Evolutionary conservation across 2,888 invertebrate species (phyloP).

Genomic region (Corythucha ciliata): DNA sequence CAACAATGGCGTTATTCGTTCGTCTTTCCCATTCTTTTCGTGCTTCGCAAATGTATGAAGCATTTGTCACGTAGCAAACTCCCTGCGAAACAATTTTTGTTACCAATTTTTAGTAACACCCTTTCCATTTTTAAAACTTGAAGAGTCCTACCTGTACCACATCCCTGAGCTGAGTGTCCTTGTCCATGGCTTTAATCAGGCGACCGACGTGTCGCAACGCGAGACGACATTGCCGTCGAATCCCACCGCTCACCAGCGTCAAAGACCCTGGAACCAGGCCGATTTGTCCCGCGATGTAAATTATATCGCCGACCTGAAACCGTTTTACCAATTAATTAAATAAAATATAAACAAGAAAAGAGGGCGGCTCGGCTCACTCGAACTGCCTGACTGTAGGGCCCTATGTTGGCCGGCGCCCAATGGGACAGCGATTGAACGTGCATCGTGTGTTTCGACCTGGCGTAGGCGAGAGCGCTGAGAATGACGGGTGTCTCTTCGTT

Average conservation of each 20-base stretch:
- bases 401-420: constrained; percentile 97
- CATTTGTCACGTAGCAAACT: constrained; percentile 75
- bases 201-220: constrained; percentile 74
- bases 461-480: constrained; percentile 64
- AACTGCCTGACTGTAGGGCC: constrained; percentile 89
- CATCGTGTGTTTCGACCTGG: constrained; percentile 54
- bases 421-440: constrained; percentile 93
- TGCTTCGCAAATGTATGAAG: constrained; percentile 60
- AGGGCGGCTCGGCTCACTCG: constrained; percentile 53
- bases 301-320: constrained; percentile 64
- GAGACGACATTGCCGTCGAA: constrained; percentile 70
- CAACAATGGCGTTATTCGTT: constrained; percentile 77
- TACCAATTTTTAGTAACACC: not conserved
- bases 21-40: constrained; percentile 71
- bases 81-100: constrained; percentile 45
- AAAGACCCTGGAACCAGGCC: constrained; percentile 76
- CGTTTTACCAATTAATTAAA: too few relatives aligned
- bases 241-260: constrained; percentile 64
- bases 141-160: constrained; percentile 56
- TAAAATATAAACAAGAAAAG: not conserved
- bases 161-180: constrained; percentile 66
- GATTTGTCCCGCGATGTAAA: constrained; percentile 86
- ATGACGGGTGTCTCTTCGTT: constrained; percentile 61
- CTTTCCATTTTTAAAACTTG: not conserved
- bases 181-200: constrained; percentile 69